Evolutionary conservation across 2,888 invertebrate genomes (phyloP).

Genomic region (Cantharis rufa): DNA sequence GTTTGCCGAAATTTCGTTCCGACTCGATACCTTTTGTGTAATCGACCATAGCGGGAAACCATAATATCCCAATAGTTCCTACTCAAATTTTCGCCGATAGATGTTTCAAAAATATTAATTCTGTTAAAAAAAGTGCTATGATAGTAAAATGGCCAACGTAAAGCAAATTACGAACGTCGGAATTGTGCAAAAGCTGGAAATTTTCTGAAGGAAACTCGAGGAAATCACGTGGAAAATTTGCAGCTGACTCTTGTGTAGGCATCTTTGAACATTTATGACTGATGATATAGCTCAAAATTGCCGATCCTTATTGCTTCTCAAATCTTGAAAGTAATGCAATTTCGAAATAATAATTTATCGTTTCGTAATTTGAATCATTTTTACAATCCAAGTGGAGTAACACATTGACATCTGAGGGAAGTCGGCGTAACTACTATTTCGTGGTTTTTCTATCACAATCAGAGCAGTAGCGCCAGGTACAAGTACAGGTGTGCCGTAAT

Average conservation of each 20-base stretch:
- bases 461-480: neutral
- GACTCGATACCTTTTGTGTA: neutral
- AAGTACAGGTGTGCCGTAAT: neutral
- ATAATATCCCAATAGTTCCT: neutral
- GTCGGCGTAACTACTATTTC: neutral
- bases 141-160: neutral
- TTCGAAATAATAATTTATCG: neutral
- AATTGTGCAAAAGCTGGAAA: conserved; percentile 40
- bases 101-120: neutral
- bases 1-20: conserved; percentile 39
- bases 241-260: conserved; percentile 51
- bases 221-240: conserved; percentile 51
- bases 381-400: neutral
- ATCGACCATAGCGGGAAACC: neutral
- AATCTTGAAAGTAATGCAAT: neutral
- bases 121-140: neutral
- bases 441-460: neutral
- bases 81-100: neutral
- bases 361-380: neutral
- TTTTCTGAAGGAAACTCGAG: conserved; percentile 39
- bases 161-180: conserved; percentile 20
- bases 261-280: conserved; percentile 55
- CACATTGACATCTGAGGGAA: neutral
- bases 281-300: conserved; percentile 39
- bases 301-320: conserved; percentile 1